A percentile compares a stretch with the other conserved stretches of the same genome.
Conservation (phyloP, 2,888 invertebrate genomes). For the Scaptomyza reducta region DNA sequence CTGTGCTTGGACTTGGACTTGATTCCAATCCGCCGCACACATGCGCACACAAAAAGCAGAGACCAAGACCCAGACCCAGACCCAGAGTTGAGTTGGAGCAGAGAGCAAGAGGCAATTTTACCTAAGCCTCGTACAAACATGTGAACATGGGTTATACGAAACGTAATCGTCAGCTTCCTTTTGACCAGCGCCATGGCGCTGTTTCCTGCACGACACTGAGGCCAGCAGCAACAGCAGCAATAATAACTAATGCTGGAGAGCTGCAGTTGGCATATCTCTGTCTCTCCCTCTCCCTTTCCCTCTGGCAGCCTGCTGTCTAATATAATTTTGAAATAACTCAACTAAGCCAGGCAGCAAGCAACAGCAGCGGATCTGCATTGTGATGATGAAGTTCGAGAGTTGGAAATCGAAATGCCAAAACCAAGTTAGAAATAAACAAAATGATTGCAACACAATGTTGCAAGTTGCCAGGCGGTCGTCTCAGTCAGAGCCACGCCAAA, state of each 20-base stretch:
- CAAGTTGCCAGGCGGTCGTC: constrained; percentile 48
- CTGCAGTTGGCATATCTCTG: constrained; percentile 45
- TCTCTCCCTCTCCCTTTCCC: constrained; percentile 1
- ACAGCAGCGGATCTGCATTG: constrained; percentile 2
- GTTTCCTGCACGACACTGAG: constrained; percentile 69
- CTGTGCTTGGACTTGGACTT: constrained; percentile 33
- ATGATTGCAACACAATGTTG: constrained; percentile 58
- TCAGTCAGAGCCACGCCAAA: constrained; percentile 31
- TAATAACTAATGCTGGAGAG: constrained; percentile 26
- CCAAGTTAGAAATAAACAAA: constrained; percentile 73
- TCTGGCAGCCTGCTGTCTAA: constrained; percentile 59
- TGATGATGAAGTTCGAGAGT: constrained; percentile 22
- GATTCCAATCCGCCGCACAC: constrained; percentile 22
- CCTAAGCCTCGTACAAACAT: constrained; percentile 21
- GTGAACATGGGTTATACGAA: constrained; percentile 33
- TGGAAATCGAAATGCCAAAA: constrained; percentile 69
- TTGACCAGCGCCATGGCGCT: constrained; percentile 68
- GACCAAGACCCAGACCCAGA: constrained; percentile 1
- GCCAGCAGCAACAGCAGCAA: constrained; percentile 25
- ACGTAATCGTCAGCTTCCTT: constrained; percentile 74
- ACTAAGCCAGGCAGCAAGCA: constrained; percentile 43
- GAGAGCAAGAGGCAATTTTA: constrained; percentile 11
- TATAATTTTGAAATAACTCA: constrained; percentile 77
- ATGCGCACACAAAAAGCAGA: constrained; percentile 10
- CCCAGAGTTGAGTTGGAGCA: background rate